Percentiles rank a stretch among this genome's conserved stretches.
Evolutionary conservation across 1,140 invertebrate genomes (phyloP).

Genomic region (Armadillidium nasatum): DNA sequence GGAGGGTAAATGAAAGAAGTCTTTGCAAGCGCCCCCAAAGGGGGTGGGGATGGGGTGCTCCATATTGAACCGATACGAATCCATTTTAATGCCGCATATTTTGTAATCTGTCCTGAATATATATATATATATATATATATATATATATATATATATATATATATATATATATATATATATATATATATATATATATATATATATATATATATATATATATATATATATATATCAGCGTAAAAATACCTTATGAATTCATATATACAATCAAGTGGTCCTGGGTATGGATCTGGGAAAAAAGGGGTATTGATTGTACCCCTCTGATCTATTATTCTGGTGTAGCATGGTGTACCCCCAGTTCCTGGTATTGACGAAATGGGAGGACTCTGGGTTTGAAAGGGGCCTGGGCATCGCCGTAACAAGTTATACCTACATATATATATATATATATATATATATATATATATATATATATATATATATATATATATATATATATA

Average conservation of each 20-base stretch:
- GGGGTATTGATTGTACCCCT: constrained; percentile 50
- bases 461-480: constrained; percentile 6
- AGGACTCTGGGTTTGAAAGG: constrained; percentile 47
- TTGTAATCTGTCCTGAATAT: constrained; percentile 46
- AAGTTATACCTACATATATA: constrained; percentile 45
- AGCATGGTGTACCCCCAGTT: constrained; percentile 47
- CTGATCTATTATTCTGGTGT: constrained; percentile 48
- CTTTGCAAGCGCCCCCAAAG: constrained; percentile 49
- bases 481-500: constrained; percentile 14
- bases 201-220: too few species aligned
- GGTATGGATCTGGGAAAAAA: constrained; percentile 48
- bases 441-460: constrained; percentile 9
- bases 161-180: too few species aligned
- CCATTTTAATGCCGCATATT: constrained; percentile 50
- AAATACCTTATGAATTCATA: constrained; percentile 49
- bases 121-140: too few species aligned
- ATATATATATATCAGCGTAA: too few species aligned
- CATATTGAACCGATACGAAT: constrained; percentile 47
- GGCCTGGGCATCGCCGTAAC: constrained; percentile 46
- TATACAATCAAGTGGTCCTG: constrained; percentile 49
- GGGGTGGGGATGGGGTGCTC: constrained; percentile 46
- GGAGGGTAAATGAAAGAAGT: constrained; percentile 49
- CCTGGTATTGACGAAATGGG: constrained; percentile 48
- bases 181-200: too few species aligned
- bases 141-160: too few species aligned